These are phyloP conservation scores for Apodemus agrarius DNA, from an alignment of 2,797 vertebrate genomes.

Conservation along the genomic window DNA sequence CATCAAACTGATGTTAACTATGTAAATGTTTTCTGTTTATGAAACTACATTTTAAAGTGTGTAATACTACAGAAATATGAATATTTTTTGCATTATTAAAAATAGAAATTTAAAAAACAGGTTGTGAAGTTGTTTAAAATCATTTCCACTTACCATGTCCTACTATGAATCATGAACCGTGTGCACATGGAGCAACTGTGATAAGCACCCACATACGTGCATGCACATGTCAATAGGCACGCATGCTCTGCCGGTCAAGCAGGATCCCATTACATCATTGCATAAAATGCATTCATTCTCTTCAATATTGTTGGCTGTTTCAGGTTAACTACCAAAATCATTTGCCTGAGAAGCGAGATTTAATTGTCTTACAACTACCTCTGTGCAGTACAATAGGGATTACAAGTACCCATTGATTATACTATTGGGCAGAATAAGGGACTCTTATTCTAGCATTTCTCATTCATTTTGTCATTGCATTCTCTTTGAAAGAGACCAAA, in stretches of 20 bases:
- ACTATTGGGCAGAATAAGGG: conserved; percentile 90
- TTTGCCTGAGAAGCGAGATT: conserved; percentile 92
- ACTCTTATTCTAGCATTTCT: conserved; percentile 93
- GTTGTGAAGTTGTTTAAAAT: conserved; percentile 57
- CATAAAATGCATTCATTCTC: conserved; percentile 87
- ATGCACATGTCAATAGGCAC: conserved; percentile 39
- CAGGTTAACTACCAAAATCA: conserved; percentile 91
- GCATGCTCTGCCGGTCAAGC: conserved; percentile 68
- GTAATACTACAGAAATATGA: conserved; percentile 65
- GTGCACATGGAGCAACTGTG: not conserved
- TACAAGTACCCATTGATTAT: conserved; percentile 94
- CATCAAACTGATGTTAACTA: conserved; percentile 82
- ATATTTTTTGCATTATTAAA: conserved; percentile 52
- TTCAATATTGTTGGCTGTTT: conserved; percentile 88
- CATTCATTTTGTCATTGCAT: conserved; percentile 94
- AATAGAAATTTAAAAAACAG: conserved; percentile 65
- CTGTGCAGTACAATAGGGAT: conserved; percentile 92
- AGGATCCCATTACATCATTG: conserved; percentile 91
- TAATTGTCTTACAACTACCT: conserved; percentile 91
- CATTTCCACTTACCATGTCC: not conserved
- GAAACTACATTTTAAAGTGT: conserved; percentile 69
- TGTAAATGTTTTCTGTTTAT: conserved; percentile 85
- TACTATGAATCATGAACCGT: conserved; percentile 39
- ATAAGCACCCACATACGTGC: conserved; percentile 42
- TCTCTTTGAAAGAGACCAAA: conserved; percentile 98